phyloP scores from a whole-genome alignment of 2,888 invertebrate genomes.

The Lithophane ornitopus region DNA sequence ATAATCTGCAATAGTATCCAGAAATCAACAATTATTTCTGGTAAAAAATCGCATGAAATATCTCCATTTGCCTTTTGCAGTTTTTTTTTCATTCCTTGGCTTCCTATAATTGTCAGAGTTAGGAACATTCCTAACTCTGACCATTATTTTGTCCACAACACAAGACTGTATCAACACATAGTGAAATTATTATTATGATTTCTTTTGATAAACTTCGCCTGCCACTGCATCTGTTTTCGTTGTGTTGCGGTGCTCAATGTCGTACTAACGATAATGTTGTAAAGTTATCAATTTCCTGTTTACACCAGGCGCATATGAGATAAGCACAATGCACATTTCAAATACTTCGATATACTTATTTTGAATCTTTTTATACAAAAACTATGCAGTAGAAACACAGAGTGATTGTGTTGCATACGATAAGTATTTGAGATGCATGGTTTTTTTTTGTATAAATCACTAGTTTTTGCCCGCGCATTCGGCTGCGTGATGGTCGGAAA shows the following conservation, averaged over 20 bases:
- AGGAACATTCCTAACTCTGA: too few relatives aligned
- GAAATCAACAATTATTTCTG: not conserved
- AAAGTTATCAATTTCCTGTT: slow-evolving; percentile 7
- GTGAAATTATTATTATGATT: not conserved
- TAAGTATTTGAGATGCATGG: not conserved
- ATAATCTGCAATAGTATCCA: too few relatives aligned
- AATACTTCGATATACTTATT: not conserved
- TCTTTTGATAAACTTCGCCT: not conserved
- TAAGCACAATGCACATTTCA: not conserved
- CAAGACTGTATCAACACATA: too few relatives aligned
- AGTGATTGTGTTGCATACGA: not conserved
- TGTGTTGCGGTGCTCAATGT: not conserved
- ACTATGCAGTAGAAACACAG: too few relatives aligned
- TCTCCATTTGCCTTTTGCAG: too few relatives aligned
- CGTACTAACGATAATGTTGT: not conserved
- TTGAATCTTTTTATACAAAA: too few relatives aligned
- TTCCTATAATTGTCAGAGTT: too few relatives aligned
- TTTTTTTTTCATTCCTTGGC: too few relatives aligned
- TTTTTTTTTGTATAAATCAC: not conserved
- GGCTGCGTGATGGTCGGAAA: too few relatives aligned
- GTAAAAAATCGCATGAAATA: too few relatives aligned
- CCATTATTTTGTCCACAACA: too few relatives aligned
- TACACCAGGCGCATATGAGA: not conserved
- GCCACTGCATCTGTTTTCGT: not conserved
- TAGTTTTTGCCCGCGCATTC: too few relatives aligned